A percentile compares a stretch with the other conserved stretches of the same genome.
These are phyloP conservation scores for Sebastes diaconus DNA, from an alignment of 2,797 vertebrate species.

Conservation along the genomic window DNA sequence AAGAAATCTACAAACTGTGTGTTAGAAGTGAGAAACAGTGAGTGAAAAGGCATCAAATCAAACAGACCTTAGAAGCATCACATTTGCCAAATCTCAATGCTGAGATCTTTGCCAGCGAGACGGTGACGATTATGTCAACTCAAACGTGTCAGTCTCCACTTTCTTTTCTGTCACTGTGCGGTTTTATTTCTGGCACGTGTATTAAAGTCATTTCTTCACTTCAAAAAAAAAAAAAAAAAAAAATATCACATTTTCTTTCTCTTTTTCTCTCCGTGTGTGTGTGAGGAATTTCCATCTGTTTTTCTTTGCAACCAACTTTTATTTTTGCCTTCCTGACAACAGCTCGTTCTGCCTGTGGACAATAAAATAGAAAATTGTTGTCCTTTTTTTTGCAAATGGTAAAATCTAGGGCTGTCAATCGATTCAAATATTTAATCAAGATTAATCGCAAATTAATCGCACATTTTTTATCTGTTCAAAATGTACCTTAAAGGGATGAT, in stretches of 20 bases:
- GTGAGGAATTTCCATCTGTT: neutral
- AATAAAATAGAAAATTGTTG: neutral
- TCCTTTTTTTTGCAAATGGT: neutral
- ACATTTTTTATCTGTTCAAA: too few relatives aligned
- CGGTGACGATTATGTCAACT: conserved; percentile 28
- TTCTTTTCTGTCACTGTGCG: neutral
- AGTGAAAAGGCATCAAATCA: conserved; percentile 21
- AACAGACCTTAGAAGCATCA: conserved; percentile 26
- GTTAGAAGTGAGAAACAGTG: conserved; percentile 19
- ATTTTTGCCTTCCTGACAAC: neutral
- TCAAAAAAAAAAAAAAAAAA: neutral
- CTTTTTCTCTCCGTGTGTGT: neutral
- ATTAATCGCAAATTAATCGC: too few relatives aligned
- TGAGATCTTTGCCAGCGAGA: conserved; percentile 18
- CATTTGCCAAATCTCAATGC: conserved; percentile 15
- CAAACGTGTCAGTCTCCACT: conserved; percentile 30
- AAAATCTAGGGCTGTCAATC: neutral
- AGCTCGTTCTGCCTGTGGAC: conserved; percentile 2
- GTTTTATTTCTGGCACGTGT: conserved; percentile 18
- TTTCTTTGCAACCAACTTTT: conserved; percentile 11
- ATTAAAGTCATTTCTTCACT: conserved; percentile 19
- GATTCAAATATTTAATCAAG: too few relatives aligned
- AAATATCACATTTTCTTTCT: neutral
- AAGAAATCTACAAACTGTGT: neutral
- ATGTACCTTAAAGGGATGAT: accelerated